Percentiles rank a stretch among this genome's conserved stretches.
These are phyloP conservation scores for Porites evermanni DNA, from an alignment of 92 coral and sea anemone genomes.

Conservation along the genomic window DNA sequence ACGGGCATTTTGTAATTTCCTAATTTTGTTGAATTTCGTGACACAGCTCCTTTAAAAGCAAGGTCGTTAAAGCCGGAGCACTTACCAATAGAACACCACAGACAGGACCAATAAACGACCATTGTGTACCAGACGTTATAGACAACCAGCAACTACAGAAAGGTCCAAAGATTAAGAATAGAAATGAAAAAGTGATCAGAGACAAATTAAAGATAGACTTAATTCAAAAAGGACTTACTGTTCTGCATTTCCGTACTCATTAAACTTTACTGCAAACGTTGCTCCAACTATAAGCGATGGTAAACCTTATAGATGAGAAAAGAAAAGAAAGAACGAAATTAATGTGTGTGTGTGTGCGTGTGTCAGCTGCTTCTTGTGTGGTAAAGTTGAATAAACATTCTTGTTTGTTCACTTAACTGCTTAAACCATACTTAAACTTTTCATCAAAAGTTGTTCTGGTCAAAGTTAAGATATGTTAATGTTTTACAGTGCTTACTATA, in stretches of 20 bases:
- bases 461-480: too few species aligned
- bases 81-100: constrained; percentile 11
- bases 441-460: too few species aligned
- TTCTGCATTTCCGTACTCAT: constrained; percentile 15
- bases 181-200: not conserved
- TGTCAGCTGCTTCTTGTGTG: too few species aligned
- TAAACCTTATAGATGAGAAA: constrained; percentile 2
- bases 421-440: too few species aligned
- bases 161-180: not conserved
- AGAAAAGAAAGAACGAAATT: too few species aligned
- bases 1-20: too few species aligned
- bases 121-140: constrained; percentile 14
- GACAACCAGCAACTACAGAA: constrained; percentile 39
- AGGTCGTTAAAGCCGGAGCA: not conserved
- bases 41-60: too few species aligned
- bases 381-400: too few species aligned
- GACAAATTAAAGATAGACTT: not conserved
- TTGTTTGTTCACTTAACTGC: too few species aligned
- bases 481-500: too few species aligned
- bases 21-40: too few species aligned
- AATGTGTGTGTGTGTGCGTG: too few species aligned
- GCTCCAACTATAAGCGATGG: constrained; percentile 15
- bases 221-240: constrained; percentile 11
- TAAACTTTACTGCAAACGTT: constrained; percentile 4
- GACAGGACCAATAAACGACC: constrained; percentile 36